phyloP scores from a whole-genome alignment of 1,140 invertebrate species.

The Wiebesia pumilae region DNA sequence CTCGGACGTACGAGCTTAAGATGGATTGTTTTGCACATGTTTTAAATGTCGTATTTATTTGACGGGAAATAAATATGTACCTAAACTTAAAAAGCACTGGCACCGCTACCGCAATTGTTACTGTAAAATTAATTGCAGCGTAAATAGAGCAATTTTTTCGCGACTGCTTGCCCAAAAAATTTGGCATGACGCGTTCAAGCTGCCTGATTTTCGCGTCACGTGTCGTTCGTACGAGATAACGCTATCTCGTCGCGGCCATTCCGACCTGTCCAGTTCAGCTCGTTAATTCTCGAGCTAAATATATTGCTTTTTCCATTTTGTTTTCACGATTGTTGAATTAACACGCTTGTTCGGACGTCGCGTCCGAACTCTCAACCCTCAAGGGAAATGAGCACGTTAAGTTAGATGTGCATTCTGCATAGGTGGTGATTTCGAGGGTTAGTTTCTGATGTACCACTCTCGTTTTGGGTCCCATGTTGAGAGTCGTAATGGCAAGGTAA shows the following conservation, averaged over 20 bases:
- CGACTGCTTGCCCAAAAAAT: not conserved
- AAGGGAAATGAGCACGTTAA: no score
- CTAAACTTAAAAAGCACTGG: not conserved
- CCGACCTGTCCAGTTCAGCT: not conserved
- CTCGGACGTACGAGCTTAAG: no score
- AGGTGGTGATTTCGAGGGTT: no score
- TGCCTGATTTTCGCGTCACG: constrained; percentile 4
- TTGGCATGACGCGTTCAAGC: not conserved
- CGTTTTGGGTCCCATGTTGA: no score
- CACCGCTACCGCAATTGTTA: not conserved
- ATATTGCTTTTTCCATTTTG: not conserved
- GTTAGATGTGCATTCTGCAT: no score
- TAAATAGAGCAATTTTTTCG: not conserved
- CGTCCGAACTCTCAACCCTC: no score
- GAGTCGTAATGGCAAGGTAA: no score
- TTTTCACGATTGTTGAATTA: constrained; percentile 11
- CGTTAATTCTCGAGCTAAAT: not conserved
- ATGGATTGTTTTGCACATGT: not conserved
- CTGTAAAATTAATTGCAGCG: not conserved
- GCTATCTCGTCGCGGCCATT: not conserved
- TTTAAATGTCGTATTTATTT: not conserved
- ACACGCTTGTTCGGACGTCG: not conserved
- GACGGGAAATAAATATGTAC: not conserved
- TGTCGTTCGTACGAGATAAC: not conserved
- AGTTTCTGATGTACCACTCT: no score